Percentiles rank a stretch among this genome's conserved stretches.
These are phyloP conservation scores for Teinopalpus imperialis DNA, from an alignment of 2,888 invertebrate species.

Conservation along the genomic window DNA sequence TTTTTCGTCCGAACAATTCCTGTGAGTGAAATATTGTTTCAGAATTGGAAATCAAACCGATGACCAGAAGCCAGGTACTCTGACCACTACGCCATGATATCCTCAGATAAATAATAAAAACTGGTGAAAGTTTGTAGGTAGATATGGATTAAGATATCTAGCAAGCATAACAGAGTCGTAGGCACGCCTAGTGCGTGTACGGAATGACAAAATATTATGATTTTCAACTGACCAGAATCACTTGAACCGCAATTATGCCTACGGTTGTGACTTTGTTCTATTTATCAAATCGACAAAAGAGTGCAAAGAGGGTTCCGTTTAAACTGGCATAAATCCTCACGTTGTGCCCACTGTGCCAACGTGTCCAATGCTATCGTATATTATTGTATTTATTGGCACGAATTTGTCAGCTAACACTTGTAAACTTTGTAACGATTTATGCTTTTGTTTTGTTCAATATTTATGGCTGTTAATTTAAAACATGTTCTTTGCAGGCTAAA, in stretches of 20 bases:
- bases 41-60: too few relatives aligned
- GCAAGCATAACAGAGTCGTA: constrained; percentile 40
- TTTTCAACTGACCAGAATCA: constrained; percentile 5
- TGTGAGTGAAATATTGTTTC: too few relatives aligned
- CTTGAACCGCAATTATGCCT: not conserved
- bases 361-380: constrained; percentile 39
- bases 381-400: constrained; percentile 3
- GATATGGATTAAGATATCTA: too few relatives aligned
- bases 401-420: constrained; percentile 2
- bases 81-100: too few relatives aligned
- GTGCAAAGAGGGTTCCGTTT: not conserved
- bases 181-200: constrained; percentile 59
- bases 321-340: constrained; percentile 23
- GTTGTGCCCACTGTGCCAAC: constrained; percentile 40
- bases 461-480: too few relatives aligned
- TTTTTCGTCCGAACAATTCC: too few relatives aligned
- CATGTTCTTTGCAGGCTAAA: not conserved
- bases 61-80: too few relatives aligned
- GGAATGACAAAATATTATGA: constrained; percentile 4
- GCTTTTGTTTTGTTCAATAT: too few relatives aligned
- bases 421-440: not conserved
- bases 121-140: too few relatives aligned
- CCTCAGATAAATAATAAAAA: too few relatives aligned
- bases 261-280: not conserved
- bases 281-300: not conserved